Conservation (phyloP, 1,140 invertebrate species). For the Euborellia annulipes region DNA sequence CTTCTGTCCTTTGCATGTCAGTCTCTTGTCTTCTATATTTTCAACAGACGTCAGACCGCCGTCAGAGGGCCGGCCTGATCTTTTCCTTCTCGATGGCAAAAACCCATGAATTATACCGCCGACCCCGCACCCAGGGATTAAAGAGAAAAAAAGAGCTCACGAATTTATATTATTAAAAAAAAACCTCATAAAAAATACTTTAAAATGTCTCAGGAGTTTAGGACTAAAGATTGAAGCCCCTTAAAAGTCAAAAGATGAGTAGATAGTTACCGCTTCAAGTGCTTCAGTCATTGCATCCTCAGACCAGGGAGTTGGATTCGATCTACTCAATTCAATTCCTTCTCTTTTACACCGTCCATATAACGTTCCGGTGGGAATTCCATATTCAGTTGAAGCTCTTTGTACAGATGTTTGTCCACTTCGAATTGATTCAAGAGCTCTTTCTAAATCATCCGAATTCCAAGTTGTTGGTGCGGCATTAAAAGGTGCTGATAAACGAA, state of each 20-base stretch:
- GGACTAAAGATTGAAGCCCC: neutral
- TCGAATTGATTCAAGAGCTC: conserved; percentile 66
- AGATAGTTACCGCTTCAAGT: conserved; percentile 50
- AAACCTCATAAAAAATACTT: too few relatives aligned
- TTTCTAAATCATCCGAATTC: conserved; percentile 65
- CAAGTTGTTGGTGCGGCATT: conserved; percentile 81
- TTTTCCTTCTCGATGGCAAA: too few relatives aligned
- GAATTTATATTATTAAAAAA: too few relatives aligned
- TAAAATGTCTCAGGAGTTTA: too few relatives aligned
- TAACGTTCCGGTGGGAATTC: conserved; percentile 69
- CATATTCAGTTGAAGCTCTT: conserved; percentile 65
- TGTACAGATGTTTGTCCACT: conserved; percentile 70
- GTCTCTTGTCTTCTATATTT: too few relatives aligned
- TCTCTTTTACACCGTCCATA: conserved; percentile 76
- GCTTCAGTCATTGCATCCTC: conserved; percentile 80
- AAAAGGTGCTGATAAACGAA: conserved; percentile 69
- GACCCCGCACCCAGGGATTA: too few relatives aligned
- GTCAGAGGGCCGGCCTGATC: too few relatives aligned
- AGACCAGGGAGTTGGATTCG: conserved; percentile 75
- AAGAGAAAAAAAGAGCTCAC: too few relatives aligned
- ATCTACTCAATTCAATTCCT: conserved; percentile 70
- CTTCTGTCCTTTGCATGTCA: too few relatives aligned
- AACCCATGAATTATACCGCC: too few relatives aligned
- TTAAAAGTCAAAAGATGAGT: conserved; percentile 5
- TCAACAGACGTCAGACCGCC: too few relatives aligned